Base-by-base conservation (phyloP, 2,113 vertebrate genomes). In the Cyrtonyx montezumae region DNA sequence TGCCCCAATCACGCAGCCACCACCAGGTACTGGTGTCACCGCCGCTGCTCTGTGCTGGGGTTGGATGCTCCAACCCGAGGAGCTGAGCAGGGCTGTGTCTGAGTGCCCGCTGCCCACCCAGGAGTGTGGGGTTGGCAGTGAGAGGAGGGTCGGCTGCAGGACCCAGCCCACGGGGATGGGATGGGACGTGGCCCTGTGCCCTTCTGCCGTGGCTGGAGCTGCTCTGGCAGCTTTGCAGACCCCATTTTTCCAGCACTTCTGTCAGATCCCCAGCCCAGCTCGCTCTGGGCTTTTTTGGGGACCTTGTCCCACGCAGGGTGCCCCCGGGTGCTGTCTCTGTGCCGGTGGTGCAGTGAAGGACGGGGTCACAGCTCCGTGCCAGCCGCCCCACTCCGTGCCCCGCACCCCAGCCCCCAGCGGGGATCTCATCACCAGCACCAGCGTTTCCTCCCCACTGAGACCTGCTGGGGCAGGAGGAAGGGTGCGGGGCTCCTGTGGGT, bases 371-470 rank as follows among this genome's bases (percentile, higher is more conserved):
- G 36, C 36, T 28, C 36, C 0, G 1, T 7, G 13, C 46, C 2
- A 2, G 40, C 63, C 20, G 46, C 43, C 69, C n/a, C 0, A 1
- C 42, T 16, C 58, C 58, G 59, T n/a, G 19, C 22, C 25, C 58
- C 1, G 1, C 0, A 15, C 48, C 59, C 83, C 69, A 70, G 83
- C 68, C 77, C 58, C 71, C 93, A 86, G 95, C 56, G 80, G 93
- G 91, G 95, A 80, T 88, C 90, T 91, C 93, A 95, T 87, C 93
- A 96, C 93, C 95, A 95, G 95, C 95, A 96, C 88, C 94, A 94
- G 94, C 92, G 76, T 94, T 93, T 94, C 48, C 67, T 96, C 85
- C 76, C 94, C 88, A 79, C 76, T 91, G 85, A 88, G 88, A 91
- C 73, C 65, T 7, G 17, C 93, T 84, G 95, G 91, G 91, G 79